Base-by-base conservation (phyloP, 2,113 vertebrate genomes). In the Atlantisia rogersi region DNA sequence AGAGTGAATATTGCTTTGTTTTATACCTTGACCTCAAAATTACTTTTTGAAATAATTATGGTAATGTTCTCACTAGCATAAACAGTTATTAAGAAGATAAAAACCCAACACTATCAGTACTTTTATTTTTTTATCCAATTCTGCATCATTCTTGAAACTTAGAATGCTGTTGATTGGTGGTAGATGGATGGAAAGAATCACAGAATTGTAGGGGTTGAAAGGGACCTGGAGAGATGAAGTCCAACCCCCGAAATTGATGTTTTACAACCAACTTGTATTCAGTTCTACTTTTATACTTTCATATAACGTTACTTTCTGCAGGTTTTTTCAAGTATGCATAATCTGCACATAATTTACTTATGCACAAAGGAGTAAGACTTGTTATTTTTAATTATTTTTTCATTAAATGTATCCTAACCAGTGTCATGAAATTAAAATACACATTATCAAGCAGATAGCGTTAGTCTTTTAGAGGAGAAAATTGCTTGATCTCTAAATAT, bases 91-190 rank as follows among this genome's bases (percentile, higher is more conserved):
- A 42, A 50, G 17, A 12, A 62, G n/a, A 37, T 10, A 65, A 31
- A 79, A 46, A 11, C 9, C 11, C 7, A n/a, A 58, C 86, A 6
- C 12, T 37, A 3, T 62, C 6, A 15, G 11, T 82, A 6, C 56
- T 68, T 86, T 81, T 88, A 52, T 15, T 79, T 84, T 56, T 56
- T 70, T 62, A 44, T 73, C 11, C 9, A 84, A 17, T 89, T 87
- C 35, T 62, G 5, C 18, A 14, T 92, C 68, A 24, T 86, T 92
- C 32, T 87, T 73, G 50, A 84, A 84, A 65, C 14, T 83, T 58
- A 53, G 29, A 78, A 35, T 0, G 0, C 20, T 82, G 7, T 21
- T 17, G 9, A 26, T n/a, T 76, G 20, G 14, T 82, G 14, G 7
- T 70, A 31, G 25, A 19, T 82, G 28, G 13, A 42, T 48, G 29